phyloP scores from a whole-genome alignment of 2,888 invertebrate species.

The Microctonus aethiopoides region DNA sequence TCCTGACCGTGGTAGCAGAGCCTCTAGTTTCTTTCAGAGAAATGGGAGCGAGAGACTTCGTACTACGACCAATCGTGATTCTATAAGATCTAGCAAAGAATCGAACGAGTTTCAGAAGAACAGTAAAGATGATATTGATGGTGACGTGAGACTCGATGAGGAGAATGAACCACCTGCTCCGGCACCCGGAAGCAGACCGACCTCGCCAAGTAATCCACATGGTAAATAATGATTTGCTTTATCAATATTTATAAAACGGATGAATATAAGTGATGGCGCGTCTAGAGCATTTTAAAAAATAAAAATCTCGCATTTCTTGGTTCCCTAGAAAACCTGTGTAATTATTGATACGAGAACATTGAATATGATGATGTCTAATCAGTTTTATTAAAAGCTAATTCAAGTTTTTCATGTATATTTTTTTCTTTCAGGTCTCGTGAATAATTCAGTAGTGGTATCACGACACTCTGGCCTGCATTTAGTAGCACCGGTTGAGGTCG shows the following conservation, averaged over 20 bases:
- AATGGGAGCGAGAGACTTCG: constrained; percentile 58
- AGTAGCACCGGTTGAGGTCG: constrained; percentile 71
- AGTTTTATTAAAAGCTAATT: too few species aligned
- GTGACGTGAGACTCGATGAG: constrained; percentile 65
- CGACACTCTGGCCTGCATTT: constrained; percentile 63
- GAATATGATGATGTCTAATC: too few species aligned
- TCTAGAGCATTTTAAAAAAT: too few species aligned
- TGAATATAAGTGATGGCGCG: too few species aligned
- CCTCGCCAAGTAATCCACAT: constrained; percentile 59
- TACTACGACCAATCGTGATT: constrained; percentile 57
- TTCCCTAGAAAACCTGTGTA: too few species aligned
- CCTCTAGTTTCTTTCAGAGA: constrained; percentile 54
- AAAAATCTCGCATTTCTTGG: too few species aligned
- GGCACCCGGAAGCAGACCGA: constrained; percentile 63
- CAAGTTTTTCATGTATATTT: too few species aligned
- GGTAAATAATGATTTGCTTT: constrained; percentile 46
- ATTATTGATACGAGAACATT: too few species aligned
- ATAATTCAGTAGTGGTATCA: constrained; percentile 61
- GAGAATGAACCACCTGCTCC: constrained; percentile 65
- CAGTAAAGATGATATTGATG: constrained; percentile 59
- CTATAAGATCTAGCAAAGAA: constrained; percentile 54
- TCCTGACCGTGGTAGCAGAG: constrained; percentile 55
- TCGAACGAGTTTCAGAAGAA: constrained; percentile 58
- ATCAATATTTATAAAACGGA: too few species aligned
- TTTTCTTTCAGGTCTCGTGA: constrained; percentile 52